These are phyloP conservation scores for Otis tarda DNA, from an alignment of 2,113 vertebrate genomes.

Conservation along the genomic window DNA sequence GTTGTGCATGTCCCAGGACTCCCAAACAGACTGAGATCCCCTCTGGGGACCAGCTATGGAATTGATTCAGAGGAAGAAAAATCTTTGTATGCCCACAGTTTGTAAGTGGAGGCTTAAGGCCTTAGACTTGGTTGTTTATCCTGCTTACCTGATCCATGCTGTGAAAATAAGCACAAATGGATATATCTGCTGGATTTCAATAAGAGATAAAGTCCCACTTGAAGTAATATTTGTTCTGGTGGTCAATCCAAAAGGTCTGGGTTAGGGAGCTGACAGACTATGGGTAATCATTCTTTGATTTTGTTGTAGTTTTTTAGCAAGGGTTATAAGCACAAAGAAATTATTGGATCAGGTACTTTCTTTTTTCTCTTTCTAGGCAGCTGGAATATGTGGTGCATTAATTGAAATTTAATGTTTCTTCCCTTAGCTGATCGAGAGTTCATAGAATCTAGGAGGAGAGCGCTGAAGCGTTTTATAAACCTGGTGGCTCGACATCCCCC, in stretches of 20 bases:
- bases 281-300: neutral
- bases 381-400: neutral
- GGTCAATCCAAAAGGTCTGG: neutral
- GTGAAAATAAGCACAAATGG: neutral
- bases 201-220: neutral
- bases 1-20: neutral
- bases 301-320: neutral
- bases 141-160: neutral
- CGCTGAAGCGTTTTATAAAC: constrained; percentile 90
- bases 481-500: constrained; percentile 92
- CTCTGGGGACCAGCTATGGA: neutral
- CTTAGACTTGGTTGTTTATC: neutral
- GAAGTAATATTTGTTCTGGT: neutral
- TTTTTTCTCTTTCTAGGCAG: neutral
- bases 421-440: constrained; percentile 88
- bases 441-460: constrained; percentile 90
- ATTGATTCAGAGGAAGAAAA: neutral
- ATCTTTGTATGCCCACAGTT: neutral
- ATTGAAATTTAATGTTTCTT: constrained; percentile 9
- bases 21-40: neutral
- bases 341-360: neutral
- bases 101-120: neutral
- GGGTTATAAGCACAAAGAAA: neutral
- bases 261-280: neutral
- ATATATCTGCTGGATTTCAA: neutral